phyloP scores from a whole-genome alignment of 2,113 vertebrate genomes.

The Mungos mungo region DNA sequence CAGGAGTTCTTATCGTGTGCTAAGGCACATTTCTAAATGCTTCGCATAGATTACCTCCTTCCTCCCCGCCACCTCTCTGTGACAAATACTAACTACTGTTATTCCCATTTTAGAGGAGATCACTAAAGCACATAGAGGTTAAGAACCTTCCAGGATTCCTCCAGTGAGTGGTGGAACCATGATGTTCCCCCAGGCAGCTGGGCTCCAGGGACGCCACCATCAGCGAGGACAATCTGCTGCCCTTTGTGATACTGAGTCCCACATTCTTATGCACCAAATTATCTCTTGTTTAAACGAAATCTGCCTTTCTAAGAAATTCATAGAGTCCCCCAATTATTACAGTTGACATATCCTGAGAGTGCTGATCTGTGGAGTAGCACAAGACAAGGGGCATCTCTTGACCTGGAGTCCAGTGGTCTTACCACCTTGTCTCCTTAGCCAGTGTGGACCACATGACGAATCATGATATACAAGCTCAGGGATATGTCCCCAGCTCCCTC shows the following conservation, averaged over 20 bases:
- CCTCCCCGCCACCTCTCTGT: not conserved
- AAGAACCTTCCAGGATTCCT: not conserved
- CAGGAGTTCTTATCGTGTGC: no score
- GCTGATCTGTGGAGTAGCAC: accelerated
- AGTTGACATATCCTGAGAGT: accelerated
- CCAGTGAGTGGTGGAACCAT: not conserved
- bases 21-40: not conserved
- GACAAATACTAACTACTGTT: accelerated
- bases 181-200: not conserved
- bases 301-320: not conserved
- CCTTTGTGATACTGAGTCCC: not conserved
- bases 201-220: not conserved
- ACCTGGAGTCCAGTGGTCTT: accelerated
- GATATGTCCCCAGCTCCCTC: not conserved
- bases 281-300: not conserved
- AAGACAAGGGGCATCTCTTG: not conserved
- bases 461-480: accelerated
- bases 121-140: not conserved
- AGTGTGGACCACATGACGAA: accelerated
- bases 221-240: not conserved
- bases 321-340: not conserved
- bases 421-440: not conserved
- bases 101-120: not conserved
- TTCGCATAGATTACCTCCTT: not conserved
- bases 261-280: not conserved